Evolutionary conservation across 2,113 vertebrate species (phyloP).

Genomic region (Oryzias woworae): DNA sequence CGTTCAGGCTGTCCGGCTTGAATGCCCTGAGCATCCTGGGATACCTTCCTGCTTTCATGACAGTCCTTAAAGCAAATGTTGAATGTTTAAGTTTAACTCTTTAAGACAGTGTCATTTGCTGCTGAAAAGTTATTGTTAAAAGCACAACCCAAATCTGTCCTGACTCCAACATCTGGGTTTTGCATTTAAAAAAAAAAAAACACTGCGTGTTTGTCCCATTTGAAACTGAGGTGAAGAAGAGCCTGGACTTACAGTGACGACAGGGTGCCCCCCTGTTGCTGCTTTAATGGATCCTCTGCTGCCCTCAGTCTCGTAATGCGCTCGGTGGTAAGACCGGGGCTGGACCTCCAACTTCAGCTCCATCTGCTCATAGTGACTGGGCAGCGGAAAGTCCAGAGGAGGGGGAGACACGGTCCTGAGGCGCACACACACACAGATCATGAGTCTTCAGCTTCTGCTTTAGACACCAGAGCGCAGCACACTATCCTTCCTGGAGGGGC

Average conservation of each 20-base stretch:
- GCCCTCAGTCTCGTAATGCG: conserved; percentile 97
- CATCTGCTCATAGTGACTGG: conserved; percentile 86
- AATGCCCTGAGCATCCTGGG: too few relatives aligned
- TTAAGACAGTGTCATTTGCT: too few relatives aligned
- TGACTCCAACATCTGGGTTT: too few relatives aligned
- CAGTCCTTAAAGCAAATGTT: too few relatives aligned
- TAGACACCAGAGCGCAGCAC: not conserved
- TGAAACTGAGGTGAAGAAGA: not conserved
- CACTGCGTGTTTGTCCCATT: too few relatives aligned
- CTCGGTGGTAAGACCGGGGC: conserved; percentile 92
- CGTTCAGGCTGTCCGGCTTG: too few relatives aligned
- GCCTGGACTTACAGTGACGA: conserved; percentile 82
- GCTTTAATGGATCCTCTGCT: conserved; percentile 95
- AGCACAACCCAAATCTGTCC: too few relatives aligned
- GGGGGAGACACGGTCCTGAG: conserved; percentile 88
- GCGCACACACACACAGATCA: not conserved
- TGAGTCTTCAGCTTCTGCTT: not conserved
- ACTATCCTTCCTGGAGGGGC: too few relatives aligned
- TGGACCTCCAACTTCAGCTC: conserved; percentile 94
- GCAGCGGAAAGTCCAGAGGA: conserved; percentile 90
- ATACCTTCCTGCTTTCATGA: too few relatives aligned
- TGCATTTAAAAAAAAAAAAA: too few relatives aligned
- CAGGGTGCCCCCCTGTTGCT: conserved; percentile 85
- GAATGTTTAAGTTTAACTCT: too few relatives aligned
- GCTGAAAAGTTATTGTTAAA: too few relatives aligned